These are phyloP conservation scores for Hyalella azteca DNA, from an alignment of 2,888 invertebrate species.

Conservation along the genomic window DNA sequence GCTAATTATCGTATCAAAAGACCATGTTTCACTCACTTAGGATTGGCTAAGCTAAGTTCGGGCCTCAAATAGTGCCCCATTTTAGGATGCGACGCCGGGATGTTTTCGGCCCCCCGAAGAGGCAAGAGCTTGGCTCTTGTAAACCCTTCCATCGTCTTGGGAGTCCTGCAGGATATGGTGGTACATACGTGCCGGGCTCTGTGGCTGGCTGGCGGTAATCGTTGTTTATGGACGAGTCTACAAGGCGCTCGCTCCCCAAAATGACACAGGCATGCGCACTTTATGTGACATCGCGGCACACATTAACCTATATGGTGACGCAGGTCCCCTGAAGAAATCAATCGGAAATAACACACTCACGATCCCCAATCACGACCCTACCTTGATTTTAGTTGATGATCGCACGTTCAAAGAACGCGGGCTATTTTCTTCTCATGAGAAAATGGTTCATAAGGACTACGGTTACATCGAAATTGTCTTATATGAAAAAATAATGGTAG, in stretches of 20 bases:
- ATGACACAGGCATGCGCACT: slow-evolving; percentile 27
- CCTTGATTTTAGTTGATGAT: background rate
- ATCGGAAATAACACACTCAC: slow-evolving; percentile 15
- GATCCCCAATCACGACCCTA: slow-evolving; percentile 1
- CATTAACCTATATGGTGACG: slow-evolving; percentile 35
- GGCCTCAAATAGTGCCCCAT: background rate
- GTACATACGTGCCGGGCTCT: background rate
- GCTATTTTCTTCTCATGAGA: background rate
- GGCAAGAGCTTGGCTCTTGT: slow-evolving; percentile 16
- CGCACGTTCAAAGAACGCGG: background rate
- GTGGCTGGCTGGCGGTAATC: slow-evolving; percentile 16
- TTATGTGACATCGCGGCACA: slow-evolving; percentile 15
- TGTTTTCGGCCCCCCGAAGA: slow-evolving; percentile 28
- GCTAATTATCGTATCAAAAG: no score
- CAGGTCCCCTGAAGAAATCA: slow-evolving; percentile 11
- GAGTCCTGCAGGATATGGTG: slow-evolving; percentile 11
- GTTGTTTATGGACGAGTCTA: slow-evolving; percentile 24
- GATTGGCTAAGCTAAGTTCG: background rate
- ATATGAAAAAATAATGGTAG: no score
- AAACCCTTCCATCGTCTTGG: background rate
- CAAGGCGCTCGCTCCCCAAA: slow-evolving; percentile 33
- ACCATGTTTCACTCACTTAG: no score
- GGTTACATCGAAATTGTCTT: no score
- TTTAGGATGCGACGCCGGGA: slow-evolving; percentile 7
- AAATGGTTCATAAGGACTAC: no score